These are phyloP conservation scores for Phalanger gymnotis DNA, from an alignment of 2,797 vertebrate species.

Conservation along the genomic window DNA sequence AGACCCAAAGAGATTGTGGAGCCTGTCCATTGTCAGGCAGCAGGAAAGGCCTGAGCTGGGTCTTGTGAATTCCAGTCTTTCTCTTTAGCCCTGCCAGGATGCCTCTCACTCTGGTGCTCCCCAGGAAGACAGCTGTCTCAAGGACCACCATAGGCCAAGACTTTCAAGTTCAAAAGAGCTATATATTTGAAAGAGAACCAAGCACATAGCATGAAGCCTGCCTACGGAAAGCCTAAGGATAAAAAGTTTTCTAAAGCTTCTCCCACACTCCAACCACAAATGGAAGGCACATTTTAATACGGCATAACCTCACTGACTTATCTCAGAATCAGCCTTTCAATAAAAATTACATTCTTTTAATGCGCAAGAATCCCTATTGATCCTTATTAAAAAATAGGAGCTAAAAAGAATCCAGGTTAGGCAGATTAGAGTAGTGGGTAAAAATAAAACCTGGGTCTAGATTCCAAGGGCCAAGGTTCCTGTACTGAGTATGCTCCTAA, in stretches of 20 bases:
- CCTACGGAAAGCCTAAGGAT: neutral
- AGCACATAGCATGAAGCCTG: neutral
- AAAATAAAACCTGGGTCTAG: neutral
- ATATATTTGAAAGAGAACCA: neutral
- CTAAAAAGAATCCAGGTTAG: neutral
- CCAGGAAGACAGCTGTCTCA: neutral
- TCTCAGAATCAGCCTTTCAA: neutral
- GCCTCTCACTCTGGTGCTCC: neutral
- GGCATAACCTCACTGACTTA: neutral
- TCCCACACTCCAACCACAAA: neutral
- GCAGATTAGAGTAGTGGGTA: neutral
- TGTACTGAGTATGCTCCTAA: neutral
- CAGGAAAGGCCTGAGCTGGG: neutral
- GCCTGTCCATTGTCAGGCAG: neutral
- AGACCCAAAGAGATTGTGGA: neutral
- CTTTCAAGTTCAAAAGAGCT: neutral
- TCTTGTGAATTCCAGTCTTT: neutral
- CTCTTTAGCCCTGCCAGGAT: neutral
- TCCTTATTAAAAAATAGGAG: neutral
- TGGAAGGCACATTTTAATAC: neutral
- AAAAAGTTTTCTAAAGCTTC: neutral
- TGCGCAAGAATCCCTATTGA: neutral
- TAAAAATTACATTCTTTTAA: neutral
- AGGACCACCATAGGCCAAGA: conserved; percentile 21
- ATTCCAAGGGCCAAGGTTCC: neutral